Base-by-base conservation (phyloP, 2,888 invertebrate genomes). In the Emesis furor region DNA sequence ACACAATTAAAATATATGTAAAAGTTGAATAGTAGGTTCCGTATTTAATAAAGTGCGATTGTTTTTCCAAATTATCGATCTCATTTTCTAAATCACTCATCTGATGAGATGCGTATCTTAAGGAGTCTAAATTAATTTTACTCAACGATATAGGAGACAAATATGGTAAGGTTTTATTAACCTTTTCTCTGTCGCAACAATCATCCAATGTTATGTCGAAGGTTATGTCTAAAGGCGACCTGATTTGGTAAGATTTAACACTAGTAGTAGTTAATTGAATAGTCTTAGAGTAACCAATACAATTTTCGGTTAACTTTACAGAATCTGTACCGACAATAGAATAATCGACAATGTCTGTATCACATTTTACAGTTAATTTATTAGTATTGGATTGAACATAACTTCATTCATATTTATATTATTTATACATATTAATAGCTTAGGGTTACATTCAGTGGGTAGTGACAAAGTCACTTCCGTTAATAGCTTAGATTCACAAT, bases 401-500 rank as follows among this genome's bases (percentile, higher is more conserved):
- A 35, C 42, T 71, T 42, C 71, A 71, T 71, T 30, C 24, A 46
- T 71, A n/a, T n/a, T n/a, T n/a, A n/a, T n/a, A n/a, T n/a, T n/a
- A n/a, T n/a, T n/a, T n/a, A n/a, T n/a, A n/a, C n/a, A n/a, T 71
- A 17, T 71, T 71, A 71, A 46, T 12, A 71, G 17, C 46, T 46
- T 71, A 71, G 32, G 37, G 2, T 68, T 35, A 68, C 68, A 68
- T 14, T 8, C 32, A 14, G 32, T 37, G 6, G 71, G 46, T 1
- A 71, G 39, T 30, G 10, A 46, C 30, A 46, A 24, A 8, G 46
- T 30, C 10, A 55, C 35, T 59, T 59, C 73, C 7, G 59, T 59
- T 73, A 73, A 59, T 59, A 73, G 37, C n/a, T n/a, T 35, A 51
- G 59, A 51, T 73, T 73, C 73, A 73, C 73, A 73, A 35, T 55